Percentiles rank a stretch among this genome's conserved stretches.
These are phyloP conservation scores for Falco biarmicus DNA, from an alignment of 2,797 vertebrate species.

Conservation along the genomic window DNA sequence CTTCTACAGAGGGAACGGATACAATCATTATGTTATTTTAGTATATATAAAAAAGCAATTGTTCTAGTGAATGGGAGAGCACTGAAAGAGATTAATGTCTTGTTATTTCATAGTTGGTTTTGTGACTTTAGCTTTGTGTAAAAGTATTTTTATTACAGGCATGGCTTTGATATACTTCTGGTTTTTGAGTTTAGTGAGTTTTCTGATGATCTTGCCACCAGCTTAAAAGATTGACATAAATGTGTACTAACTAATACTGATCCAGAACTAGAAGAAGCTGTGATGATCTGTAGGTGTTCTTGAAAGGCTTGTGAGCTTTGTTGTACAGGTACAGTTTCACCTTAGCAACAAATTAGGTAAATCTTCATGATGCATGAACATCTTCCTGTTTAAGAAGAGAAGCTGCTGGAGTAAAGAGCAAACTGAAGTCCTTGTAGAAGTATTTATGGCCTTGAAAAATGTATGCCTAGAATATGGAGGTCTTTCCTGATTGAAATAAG, in stretches of 20 bases:
- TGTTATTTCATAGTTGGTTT: neutral
- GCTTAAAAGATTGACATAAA: neutral
- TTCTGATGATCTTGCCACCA: neutral
- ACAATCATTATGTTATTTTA: rapidly evolving
- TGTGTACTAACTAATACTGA: neutral
- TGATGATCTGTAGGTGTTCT: neutral
- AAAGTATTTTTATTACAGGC: neutral
- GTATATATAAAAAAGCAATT: neutral
- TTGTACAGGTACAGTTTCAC: neutral
- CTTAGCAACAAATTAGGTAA: neutral
- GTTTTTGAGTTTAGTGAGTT: neutral
- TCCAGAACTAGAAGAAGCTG: neutral
- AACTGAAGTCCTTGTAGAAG: neutral
- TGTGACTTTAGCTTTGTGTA: neutral
- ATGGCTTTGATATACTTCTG: neutral
- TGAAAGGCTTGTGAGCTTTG: neutral
- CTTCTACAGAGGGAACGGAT: neutral
- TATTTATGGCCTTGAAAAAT: neutral
- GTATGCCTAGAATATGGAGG: neutral
- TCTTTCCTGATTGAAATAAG: neutral
- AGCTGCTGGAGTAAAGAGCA: neutral
- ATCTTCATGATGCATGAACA: neutral
- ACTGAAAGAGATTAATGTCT: neutral
- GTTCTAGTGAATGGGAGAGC: neutral
- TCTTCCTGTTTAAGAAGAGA: neutral